Evolutionary conservation across 92 coral and sea anemone genomes (phyloP).

Genomic region (Anthopleura xanthogrammica): DNA sequence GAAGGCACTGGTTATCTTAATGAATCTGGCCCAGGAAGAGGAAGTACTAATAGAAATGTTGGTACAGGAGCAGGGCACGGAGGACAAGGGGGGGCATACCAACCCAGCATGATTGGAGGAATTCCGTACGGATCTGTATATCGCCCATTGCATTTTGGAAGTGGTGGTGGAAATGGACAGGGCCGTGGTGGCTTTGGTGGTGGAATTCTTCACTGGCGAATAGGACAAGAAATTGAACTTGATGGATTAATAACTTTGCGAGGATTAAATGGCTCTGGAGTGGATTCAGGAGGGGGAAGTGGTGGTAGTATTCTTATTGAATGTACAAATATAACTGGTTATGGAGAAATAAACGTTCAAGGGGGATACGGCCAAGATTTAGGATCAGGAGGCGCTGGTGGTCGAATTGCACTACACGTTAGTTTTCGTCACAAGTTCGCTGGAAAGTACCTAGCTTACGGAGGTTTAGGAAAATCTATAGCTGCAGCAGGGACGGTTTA

Average conservation of each 20-base stretch:
- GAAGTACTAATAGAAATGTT: slow-evolving; percentile 58
- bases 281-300: slow-evolving; percentile 92
- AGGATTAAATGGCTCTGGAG: slow-evolving; percentile 66
- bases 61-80: slow-evolving; percentile 99
- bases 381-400: slow-evolving; percentile 95
- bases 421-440: slow-evolving; percentile 88
- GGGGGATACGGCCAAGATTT: slow-evolving; percentile 80
- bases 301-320: slow-evolving; percentile 94
- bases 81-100: slow-evolving; percentile 86
- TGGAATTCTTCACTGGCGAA: slow-evolving; percentile 87
- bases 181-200: slow-evolving; percentile 93
- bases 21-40: slow-evolving; percentile 81
- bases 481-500: slow-evolving; percentile 96
- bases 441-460: slow-evolving; percentile 78
- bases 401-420: slow-evolving; percentile 80
- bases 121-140: slow-evolving; percentile 90
- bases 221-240: slow-evolving; percentile 88
- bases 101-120: slow-evolving; percentile 57
- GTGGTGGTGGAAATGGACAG: slow-evolving; percentile 96
- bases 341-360: slow-evolving; percentile 83
- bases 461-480: slow-evolving; percentile 76
- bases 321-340: slow-evolving; percentile 95
- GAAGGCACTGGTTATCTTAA: slow-evolving; percentile 87
- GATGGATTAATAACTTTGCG: slow-evolving; percentile 86
- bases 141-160: slow-evolving; percentile 78